phyloP scores from a whole-genome alignment of 2,113 vertebrate genomes.

The Nothocercus nigrocapillus region DNA sequence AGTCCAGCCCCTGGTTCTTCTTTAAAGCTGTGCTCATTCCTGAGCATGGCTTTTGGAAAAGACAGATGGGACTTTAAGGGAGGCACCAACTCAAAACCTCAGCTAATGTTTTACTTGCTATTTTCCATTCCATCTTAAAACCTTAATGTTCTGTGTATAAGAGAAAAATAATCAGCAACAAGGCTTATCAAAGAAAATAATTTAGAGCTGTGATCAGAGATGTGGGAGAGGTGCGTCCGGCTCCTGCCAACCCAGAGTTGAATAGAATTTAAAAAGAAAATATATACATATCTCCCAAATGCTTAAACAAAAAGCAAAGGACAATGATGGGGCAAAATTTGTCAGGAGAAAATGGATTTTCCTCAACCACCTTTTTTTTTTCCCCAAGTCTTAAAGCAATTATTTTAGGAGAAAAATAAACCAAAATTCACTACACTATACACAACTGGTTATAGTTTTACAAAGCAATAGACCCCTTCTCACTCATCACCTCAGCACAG shows the following conservation, averaged over 20 bases:
- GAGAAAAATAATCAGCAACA: neutral
- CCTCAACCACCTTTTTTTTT: neutral
- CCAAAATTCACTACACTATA: neutral
- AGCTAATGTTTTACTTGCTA: neutral
- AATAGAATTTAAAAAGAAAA: constrained; percentile 48
- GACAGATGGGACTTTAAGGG: neutral
- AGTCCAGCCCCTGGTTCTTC: neutral
- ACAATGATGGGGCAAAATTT: neutral
- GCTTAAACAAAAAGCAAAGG: neutral
- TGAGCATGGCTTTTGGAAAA: neutral
- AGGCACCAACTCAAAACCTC: neutral
- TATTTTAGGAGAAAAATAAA: constrained; percentile 11
- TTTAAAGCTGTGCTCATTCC: neutral
- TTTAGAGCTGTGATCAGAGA: neutral
- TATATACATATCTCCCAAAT: neutral
- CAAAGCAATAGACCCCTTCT: neutral
- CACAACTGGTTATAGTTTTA: neutral
- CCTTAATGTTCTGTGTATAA: neutral
- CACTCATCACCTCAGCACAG: constrained; percentile 31
- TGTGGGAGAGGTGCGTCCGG: neutral
- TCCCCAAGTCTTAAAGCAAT: neutral
- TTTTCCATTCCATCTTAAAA: neutral
- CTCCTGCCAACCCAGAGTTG: neutral
- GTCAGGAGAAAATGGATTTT: neutral
- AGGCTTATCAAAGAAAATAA: constrained; percentile 12